These are phyloP conservation scores for Propithecus coquereli DNA, from an alignment of 2,113 vertebrate genomes.

Conservation along the genomic window DNA sequence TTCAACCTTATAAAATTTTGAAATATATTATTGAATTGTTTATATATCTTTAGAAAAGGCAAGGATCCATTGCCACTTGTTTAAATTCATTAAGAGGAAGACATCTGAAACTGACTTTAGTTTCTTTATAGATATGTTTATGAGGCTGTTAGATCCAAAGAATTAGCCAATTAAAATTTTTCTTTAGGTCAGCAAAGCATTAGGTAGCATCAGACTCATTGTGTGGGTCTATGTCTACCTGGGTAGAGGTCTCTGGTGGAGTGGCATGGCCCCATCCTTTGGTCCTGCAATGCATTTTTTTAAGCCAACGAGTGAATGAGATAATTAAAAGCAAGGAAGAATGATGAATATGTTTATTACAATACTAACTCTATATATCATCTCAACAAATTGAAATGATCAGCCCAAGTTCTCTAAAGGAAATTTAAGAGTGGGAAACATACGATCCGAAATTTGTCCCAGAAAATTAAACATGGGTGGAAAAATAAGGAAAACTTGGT, in stretches of 20 bases:
- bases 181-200: not conserved
- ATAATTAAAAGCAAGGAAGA: not conserved
- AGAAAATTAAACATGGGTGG: not conserved
- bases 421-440: not conserved
- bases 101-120: not conserved
- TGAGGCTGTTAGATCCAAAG: not conserved
- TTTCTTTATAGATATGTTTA: not conserved
- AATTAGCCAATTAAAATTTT: not conserved
- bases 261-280: not conserved
- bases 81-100: not conserved
- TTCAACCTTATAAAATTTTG: not conserved
- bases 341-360: not conserved
- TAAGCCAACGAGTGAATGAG: not conserved
- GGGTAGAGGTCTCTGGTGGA: not conserved
- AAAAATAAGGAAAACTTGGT: not conserved
- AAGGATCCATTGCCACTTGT: not conserved
- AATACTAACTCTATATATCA: not conserved
- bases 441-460: not conserved
- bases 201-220: not conserved
- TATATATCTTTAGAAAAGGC: not conserved
- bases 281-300: not conserved
- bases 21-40: not conserved
- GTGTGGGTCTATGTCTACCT: not conserved
- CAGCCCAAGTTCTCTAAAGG: not conserved
- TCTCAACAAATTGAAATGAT: not conserved